Percentiles rank a stretch among this genome's conserved stretches.
Conservation (phyloP, 2,888 invertebrate species). For the Pachycephus smyrnensis region DNA sequence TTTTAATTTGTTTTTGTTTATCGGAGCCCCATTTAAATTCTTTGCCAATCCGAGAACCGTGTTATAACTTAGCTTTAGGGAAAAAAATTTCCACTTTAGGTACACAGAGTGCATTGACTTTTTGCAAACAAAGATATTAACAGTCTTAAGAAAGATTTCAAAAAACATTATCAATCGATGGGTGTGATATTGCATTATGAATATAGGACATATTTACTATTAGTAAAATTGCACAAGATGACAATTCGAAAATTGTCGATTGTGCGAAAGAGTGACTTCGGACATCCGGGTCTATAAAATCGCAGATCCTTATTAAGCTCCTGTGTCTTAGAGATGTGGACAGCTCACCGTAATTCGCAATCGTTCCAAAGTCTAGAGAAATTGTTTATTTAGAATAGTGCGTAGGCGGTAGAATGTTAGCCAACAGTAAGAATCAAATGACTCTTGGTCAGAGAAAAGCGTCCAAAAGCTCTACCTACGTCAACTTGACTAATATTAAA, state of each 20-base stretch:
- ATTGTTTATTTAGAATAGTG: conserved; percentile 18
- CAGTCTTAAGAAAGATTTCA: not conserved
- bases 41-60: not conserved
- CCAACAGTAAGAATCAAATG: not conserved
- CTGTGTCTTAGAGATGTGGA: not conserved
- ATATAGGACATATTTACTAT: too few relatives aligned
- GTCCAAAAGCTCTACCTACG: not conserved
- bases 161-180: not conserved
- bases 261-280: not conserved
- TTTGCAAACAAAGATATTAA: not conserved
- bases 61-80: not conserved
- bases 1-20: not conserved
- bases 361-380: not conserved
- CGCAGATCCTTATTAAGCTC: not conserved
- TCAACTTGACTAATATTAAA: not conserved
- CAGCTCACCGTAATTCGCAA: not conserved
- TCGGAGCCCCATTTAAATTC: not conserved
- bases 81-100: not conserved
- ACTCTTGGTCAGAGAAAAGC: not conserved
- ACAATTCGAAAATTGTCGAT: not conserved
- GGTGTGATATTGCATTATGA: not conserved
- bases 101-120: not conserved
- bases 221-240: not conserved
- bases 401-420: conserved; percentile 11
- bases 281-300: not conserved